A percentile compares a stretch with the other conserved stretches of the same genome.
phyloP scores from a whole-genome alignment of 2,113 vertebrate species.

The Trachemys scripta region DNA sequence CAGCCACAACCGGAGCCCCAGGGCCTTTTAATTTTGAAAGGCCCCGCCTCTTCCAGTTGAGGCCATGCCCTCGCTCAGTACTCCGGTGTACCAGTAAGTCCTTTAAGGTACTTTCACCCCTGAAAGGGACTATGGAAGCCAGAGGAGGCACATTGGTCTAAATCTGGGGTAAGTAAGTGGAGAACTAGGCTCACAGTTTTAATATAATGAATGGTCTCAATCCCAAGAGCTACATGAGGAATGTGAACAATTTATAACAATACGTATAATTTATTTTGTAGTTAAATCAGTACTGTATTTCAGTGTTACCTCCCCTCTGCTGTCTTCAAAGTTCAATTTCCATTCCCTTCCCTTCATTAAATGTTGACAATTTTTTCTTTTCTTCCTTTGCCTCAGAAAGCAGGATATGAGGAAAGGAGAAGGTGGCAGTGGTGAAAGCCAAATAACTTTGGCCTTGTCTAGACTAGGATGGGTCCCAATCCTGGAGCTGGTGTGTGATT shows the following conservation, averaged over 20 bases:
- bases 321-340: conserved; percentile 17
- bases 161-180: conserved; percentile 39
- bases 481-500: no score
- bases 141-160: conserved; percentile 18
- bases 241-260: conserved; percentile 46
- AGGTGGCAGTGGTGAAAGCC: not conserved
- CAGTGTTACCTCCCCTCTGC: not conserved
- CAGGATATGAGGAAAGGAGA: not conserved
- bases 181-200: conserved; percentile 3
- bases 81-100: no score
- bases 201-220: conserved; percentile 41
- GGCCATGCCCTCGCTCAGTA: no score
- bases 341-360: conserved; percentile 53
- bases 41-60: no score
- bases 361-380: conserved; percentile 40
- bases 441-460: not conserved
- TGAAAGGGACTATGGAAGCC: not conserved
- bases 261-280: conserved; percentile 34
- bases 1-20: no score
- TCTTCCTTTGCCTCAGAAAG: not conserved
- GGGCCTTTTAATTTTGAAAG: no score
- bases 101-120: no score
- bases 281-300: conserved; percentile 34
- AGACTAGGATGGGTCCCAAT: not conserved
- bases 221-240: not conserved